phyloP scores from a whole-genome alignment of 2,888 invertebrate genomes.

The Dugesia japonica region DNA sequence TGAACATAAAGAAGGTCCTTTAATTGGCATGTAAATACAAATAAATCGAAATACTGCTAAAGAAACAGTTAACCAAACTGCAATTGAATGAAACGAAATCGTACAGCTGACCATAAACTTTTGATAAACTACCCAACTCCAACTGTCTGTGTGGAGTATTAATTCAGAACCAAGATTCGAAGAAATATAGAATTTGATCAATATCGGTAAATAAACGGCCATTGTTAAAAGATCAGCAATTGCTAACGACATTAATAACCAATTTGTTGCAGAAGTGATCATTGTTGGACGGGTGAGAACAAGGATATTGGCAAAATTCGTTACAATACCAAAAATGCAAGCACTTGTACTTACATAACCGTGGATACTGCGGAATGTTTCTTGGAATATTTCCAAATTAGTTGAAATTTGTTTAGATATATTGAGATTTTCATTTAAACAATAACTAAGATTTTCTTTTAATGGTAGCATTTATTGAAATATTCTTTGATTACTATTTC shows the following conservation, averaged over 20 bases:
- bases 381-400: slow-evolving; percentile 37
- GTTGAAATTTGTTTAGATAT: not conserved
- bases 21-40: slow-evolving; percentile 60
- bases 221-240: slow-evolving; percentile 82
- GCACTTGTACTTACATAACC: slow-evolving; percentile 70
- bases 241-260: slow-evolving; percentile 64
- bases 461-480: no score
- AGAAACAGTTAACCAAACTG: slow-evolving; percentile 77
- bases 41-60: slow-evolving; percentile 75
- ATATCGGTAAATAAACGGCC: slow-evolving; percentile 70
- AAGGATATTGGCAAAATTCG: slow-evolving; percentile 73
- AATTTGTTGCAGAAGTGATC: slow-evolving; percentile 68
- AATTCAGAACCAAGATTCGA: slow-evolving; percentile 37
- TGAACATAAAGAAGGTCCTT: slow-evolving; percentile 66
- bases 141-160: slow-evolving; percentile 40
- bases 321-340: slow-evolving; percentile 73
- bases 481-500: no score
- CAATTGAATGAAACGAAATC: slow-evolving; percentile 71
- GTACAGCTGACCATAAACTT: slow-evolving; percentile 71
- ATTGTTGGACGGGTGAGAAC: slow-evolving; percentile 76
- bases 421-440: not conserved
- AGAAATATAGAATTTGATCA: slow-evolving; percentile 55
- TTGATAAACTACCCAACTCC: slow-evolving; percentile 48
- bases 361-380: slow-evolving; percentile 52
- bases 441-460: not conserved